A percentile compares a stretch with the other conserved stretches of the same genome.
phyloP scores from a whole-genome alignment of 2,888 invertebrate genomes.

The Chalcosyrphus nemorum region DNA sequence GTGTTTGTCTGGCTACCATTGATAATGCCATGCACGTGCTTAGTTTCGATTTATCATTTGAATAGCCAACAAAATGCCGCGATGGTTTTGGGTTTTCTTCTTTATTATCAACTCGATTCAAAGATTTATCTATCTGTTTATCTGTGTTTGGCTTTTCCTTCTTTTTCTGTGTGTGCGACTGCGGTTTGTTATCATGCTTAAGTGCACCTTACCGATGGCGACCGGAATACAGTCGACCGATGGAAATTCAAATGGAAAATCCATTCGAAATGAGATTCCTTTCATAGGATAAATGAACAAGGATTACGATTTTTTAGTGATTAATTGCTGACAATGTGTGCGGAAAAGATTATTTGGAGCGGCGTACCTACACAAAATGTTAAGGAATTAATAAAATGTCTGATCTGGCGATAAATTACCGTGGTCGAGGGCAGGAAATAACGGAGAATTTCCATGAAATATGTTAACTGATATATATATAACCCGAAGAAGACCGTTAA shows the following conservation, averaged over 20 bases:
- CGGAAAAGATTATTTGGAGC: slow-evolving; percentile 31
- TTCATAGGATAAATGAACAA: neutral
- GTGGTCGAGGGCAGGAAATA: neutral
- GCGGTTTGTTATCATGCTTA: slow-evolving; percentile 27
- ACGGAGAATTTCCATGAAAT: neutral
- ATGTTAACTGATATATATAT: slow-evolving; percentile 11
- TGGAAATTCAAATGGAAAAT: slow-evolving; percentile 26
- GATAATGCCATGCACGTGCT: slow-evolving; percentile 48
- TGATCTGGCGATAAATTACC: neutral
- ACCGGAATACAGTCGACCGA: neutral
- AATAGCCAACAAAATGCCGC: neutral
- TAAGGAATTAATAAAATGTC: neutral
- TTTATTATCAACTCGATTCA: slow-evolving; percentile 7
- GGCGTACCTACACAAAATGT: neutral
- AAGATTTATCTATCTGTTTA: slow-evolving; percentile 22
- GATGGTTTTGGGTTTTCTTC: neutral
- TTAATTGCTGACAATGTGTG: slow-evolving; percentile 37
- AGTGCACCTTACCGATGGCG: slow-evolving; percentile 17
- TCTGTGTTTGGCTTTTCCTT: neutral
- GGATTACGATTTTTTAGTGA: slow-evolving; percentile 20
- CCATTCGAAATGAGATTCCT: slow-evolving; percentile 2
- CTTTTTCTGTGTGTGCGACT: neutral
- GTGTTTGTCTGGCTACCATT: neutral
- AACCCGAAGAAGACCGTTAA: slow-evolving; percentile 19
- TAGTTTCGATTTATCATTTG: slow-evolving; percentile 26